Evolutionary conservation across 2,113 vertebrate genomes (phyloP), one percentile per base, ranked within the genome.

Genomic region (Cercocebus atys): DNA sequence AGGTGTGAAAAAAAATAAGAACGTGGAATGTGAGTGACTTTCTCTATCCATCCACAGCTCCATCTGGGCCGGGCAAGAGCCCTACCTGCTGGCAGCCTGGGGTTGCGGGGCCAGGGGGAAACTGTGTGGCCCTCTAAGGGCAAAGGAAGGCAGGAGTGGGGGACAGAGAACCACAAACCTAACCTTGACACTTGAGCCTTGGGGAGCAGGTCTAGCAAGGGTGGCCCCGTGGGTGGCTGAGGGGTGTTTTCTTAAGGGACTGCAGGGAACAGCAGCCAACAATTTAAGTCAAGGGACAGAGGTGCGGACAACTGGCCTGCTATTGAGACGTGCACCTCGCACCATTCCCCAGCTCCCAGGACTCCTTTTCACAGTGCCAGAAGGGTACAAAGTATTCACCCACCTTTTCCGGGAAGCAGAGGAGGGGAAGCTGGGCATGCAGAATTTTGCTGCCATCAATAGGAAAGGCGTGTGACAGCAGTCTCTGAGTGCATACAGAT

Each of bases 311-410:
- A 35, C 5, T 30, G 92, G 52, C 64, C 27, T 32, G 14, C 72
- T 40, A 10, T 40, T 0, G 1, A 17, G 32, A 45, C 0, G 1
- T 10, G 57, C 1, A 3, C 40, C 45, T 40, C 9, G 30, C 20
- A 80, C 57, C 40, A 25, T 8, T 68, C 14, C 25, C 5, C 8
- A 14, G 86, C 32, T 70, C 66, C n/a, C 9, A 22, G 70, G 79
- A 50, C 52, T 61, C 68, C 89, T 64, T 75, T 23, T 23, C 38
- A 3, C 1, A 38, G 87, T 43, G 47, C 45, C 3, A 2, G 76
- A 30, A 25, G 90, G 3, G 25, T 59, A 32, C 35, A n/a, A 7
- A 22, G 22, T 1, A 8, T 78, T 79, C 9, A 20, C 8, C 38
- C 40, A 23, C n/a, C 73, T 82, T 27, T 43, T 70, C 20, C 18